Base-by-base conservation (phyloP, 1,140 invertebrate genomes). In the Diorhabda elongata region DNA sequence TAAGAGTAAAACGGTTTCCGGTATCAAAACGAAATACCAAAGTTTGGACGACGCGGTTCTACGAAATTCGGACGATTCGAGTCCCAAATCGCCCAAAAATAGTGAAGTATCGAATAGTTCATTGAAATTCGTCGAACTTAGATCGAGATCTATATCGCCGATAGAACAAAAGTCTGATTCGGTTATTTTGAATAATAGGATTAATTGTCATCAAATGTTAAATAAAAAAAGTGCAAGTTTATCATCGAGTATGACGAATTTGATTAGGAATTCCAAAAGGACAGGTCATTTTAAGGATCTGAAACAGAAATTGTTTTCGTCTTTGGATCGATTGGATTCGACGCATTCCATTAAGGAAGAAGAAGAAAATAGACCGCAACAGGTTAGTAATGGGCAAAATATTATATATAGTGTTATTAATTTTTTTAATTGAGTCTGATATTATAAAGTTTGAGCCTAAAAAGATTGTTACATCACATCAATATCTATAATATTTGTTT, bases 41-140 rank as follows among this genome's bases (percentile, higher is more conserved):
- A 89, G 87, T 70, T 75, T 89, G 64, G 88, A 89, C 70, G 88
- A 89, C 72, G 81, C 86, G 0, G 75, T 77, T 52, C 77, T 85
- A 70, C 79, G 80, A 26, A 74, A 73, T 67, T 71, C 69, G 71
- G 70, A 41, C 66, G 73, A 77, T 42, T 71, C 68, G 3, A 73
- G 69, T 57, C 71, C 69, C 45, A 75, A 71, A 67, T 73, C 67
- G 26, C 59, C 74, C 9, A 73, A 74, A 67, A 66, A 71, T 11
- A 64, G 11, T 44, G 44, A 61, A 41, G n/a, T 52, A 56, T 64
- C 62, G n/a, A 26, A 26, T 45, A 41, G 52, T 5, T 74, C 74
- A 2, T 67, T 71, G 52, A 72, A 72, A 62, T 26, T 26, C 26
- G 60, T 47, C 61, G 76, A 78, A 62, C 61, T 74, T 7, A 68